These are phyloP conservation scores for Silvanus unidentatus DNA, from an alignment of 2,888 invertebrate genomes.

Conservation along the genomic window DNA sequence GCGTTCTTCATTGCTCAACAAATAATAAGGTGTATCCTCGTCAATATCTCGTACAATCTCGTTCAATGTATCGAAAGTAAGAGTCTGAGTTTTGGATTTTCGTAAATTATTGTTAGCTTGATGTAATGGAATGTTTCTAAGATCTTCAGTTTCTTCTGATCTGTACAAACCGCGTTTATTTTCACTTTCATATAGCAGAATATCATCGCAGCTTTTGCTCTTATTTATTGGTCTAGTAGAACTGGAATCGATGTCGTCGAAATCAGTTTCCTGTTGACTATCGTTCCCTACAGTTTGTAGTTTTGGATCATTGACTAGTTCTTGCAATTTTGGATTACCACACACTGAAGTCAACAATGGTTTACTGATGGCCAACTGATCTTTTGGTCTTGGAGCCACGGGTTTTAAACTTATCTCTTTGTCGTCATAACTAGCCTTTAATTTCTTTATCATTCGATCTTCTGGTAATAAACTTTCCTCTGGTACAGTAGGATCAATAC, in stretches of 20 bases:
- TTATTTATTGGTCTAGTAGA: conserved; percentile 12
- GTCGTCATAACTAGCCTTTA: conserved; percentile 36
- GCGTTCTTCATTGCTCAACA: conserved; percentile 31
- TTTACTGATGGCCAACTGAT: conserved; percentile 39
- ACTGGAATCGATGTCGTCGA: background rate
- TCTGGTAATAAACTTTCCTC: conserved; percentile 36
- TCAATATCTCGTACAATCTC: conserved; percentile 28
- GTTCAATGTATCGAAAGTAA: conserved; percentile 25
- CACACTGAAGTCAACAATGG: conserved; percentile 39
- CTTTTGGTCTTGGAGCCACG: conserved; percentile 35
- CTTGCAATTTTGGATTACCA: conserved; percentile 35
- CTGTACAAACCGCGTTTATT: conserved; percentile 16
- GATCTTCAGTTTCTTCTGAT: conserved; percentile 20
- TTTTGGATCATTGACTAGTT: conserved; percentile 32
- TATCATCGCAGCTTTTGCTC: conserved; percentile 29
- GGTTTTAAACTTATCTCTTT: conserved; percentile 29
- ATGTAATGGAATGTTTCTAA: conserved; percentile 14
- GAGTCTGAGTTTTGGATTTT: conserved; percentile 16
- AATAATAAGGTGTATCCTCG: conserved; percentile 15
- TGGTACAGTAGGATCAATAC: conserved; percentile 35
- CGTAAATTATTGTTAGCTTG: conserved; percentile 26
- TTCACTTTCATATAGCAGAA: too few species aligned
- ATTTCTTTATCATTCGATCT: conserved; percentile 33
- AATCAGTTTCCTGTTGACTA: background rate
- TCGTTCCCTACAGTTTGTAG: conserved; percentile 28